These are phyloP conservation scores for Acipenser ruthenus DNA, from an alignment of 2,797 vertebrate species.

Conservation along the genomic window DNA sequence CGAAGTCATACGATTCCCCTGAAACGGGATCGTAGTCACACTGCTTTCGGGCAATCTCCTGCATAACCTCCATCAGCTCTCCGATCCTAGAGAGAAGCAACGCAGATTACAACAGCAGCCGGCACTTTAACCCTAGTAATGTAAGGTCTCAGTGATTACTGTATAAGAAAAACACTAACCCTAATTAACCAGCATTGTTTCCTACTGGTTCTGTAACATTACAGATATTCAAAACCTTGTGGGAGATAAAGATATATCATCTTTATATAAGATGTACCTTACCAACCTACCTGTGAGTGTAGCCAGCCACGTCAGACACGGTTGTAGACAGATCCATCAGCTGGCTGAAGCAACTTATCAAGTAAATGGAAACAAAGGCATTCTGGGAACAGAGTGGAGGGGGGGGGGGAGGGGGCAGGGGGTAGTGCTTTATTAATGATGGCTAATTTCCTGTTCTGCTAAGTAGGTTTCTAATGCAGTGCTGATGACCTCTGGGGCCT, in stretches of 20 bases:
- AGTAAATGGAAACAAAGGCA: conserved; percentile 94
- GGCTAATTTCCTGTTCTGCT: too few species aligned
- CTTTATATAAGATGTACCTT: too few species aligned
- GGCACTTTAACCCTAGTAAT: too few species aligned
- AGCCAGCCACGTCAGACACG: conserved; percentile 87
- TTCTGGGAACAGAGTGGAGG: conserved; percentile 61
- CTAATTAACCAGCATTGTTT: too few species aligned
- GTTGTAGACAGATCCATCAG: conserved; percentile 90
- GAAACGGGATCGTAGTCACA: conserved; percentile 53
- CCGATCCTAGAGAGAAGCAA: conserved; percentile 66
- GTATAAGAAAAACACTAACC: too few species aligned
- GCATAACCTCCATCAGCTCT: conserved; percentile 81
- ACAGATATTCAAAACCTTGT: too few species aligned
- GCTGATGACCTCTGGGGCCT: too few species aligned
- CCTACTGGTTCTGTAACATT: too few species aligned
- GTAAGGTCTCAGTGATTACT: too few species aligned
- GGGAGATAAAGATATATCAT: too few species aligned
- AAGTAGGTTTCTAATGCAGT: too few species aligned
- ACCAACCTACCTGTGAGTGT: conserved; percentile 81
- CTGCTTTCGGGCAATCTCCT: conserved; percentile 60
- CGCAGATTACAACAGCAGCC: neutral
- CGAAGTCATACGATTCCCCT: conserved; percentile 59
- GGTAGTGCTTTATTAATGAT: too few species aligned
- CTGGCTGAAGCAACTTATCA: conserved; percentile 87
- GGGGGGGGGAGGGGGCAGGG: neutral